These are phyloP conservation scores for Ptycholaimellus sp. DNA, from an alignment of 2,888 invertebrate species.

Conservation along the genomic window DNA sequence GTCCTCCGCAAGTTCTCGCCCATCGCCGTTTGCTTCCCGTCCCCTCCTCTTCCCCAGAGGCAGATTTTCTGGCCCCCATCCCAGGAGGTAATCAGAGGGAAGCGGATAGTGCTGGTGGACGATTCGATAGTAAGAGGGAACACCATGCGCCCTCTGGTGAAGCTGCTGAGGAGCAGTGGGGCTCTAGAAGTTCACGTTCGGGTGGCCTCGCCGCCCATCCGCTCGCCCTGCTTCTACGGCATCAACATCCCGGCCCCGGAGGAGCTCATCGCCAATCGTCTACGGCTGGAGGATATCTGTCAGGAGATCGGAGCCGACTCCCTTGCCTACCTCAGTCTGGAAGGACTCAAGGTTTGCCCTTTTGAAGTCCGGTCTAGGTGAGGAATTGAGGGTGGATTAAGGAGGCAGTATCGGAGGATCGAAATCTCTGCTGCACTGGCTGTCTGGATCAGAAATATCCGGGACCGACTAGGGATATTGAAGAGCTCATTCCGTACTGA, in stretches of 20 bases:
- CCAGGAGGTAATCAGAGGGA: conserved; percentile 37
- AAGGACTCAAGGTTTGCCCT: conserved; percentile 49
- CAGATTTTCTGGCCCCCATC: no score
- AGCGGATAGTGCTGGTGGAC: conserved; percentile 65
- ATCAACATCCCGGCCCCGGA: conserved; percentile 88
- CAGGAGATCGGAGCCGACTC: conserved; percentile 70
- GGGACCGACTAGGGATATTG: no score
- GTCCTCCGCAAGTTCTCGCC: conserved; percentile 54
- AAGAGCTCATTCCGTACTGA: no score
- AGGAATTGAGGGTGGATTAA: no score
- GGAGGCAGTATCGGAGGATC: no score
- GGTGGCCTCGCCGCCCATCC: conserved; percentile 76
- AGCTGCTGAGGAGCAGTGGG: conserved; percentile 62
- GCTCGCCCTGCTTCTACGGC: conserved; percentile 83
- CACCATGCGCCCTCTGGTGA: conserved; percentile 81
- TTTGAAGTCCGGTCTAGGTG: no score
- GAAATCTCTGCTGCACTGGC: no score
- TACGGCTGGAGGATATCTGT: conserved; percentile 48
- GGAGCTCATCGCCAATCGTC: conserved; percentile 62
- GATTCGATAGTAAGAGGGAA: conserved; percentile 75
- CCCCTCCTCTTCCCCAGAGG: no score
- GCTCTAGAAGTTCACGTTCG: conserved; percentile 77
- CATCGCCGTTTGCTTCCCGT: no score
- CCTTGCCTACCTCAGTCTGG: conserved; percentile 62
- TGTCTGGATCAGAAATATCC: no score